Evolutionary conservation across 2,113 vertebrate genomes (phyloP), one percentile per base, ranked within the genome.

Genomic region (Ctenomys sociabilis): DNA sequence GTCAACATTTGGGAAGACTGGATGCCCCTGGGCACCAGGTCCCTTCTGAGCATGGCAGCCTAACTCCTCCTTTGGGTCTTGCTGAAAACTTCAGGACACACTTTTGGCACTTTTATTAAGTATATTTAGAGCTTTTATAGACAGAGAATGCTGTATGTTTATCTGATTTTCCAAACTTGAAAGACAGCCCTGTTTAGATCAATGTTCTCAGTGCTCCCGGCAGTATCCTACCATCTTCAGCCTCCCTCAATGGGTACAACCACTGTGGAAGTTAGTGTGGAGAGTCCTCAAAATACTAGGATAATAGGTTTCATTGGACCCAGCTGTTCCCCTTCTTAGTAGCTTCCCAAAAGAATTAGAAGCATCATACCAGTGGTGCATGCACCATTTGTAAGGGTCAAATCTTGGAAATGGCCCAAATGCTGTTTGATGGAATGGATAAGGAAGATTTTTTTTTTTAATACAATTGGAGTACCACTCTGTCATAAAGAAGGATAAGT

Each of bases 151-250:
- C 72, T 37, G 24, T 54, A 16, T 54, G 14, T 43, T 90, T 96
- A 24, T 88, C 84, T 66, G 66, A 6, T 40, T 26, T 4, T 75
- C 22, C 72, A n/a, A 63, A 80, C 96, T 97, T 99, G 99, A 98
- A 99, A 99, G 99, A 98, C 99, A 99, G 98, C 99, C 99, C 98
- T 99, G 99, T 99, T 99, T 98, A 99, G 99, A 98, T 99, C 99
- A 12, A 99, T 99, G 96, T 99, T 99, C 98, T 99, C 99, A 0
- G 99, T 99, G 97, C 99, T 99, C 40, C 99, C 99, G 1, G 99
- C 99, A 2, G 99, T 99, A 97, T 54, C 99, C 99, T 0, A 99
- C 99, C 99, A 99, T 99, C 99, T 99, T 99, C 98, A 99, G 72
- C 37, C 24, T 73, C n/a, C 40, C 9, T 70, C 68, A n/a, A 3